Conservation (phyloP, 2,888 invertebrate species). For the Cephus sareptanus region DNA sequence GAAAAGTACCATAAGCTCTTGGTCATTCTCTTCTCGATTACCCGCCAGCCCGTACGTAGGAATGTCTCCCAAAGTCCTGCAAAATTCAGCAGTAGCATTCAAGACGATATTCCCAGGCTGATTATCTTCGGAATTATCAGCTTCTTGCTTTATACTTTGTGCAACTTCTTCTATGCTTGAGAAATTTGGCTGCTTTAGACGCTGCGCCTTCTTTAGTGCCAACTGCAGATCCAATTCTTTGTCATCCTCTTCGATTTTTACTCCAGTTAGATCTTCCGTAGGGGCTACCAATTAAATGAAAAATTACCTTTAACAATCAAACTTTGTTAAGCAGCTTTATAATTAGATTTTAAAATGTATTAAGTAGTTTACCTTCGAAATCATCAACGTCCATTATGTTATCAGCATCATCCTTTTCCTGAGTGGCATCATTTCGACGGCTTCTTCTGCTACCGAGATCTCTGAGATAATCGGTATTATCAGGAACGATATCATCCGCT, state of each 20-base stretch:
- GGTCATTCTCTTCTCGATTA: conserved; percentile 85
- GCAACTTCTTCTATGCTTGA: conserved; percentile 70
- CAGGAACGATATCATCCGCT: conserved; percentile 77
- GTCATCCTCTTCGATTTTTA: conserved; percentile 77
- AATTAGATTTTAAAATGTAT: neutral
- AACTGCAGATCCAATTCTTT: conserved; percentile 76
- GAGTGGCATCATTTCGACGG: conserved; percentile 67
- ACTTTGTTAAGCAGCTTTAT: neutral
- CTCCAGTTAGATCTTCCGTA: conserved; percentile 63
- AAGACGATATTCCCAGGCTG: conserved; percentile 76
- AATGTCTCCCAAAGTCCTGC: conserved; percentile 93
- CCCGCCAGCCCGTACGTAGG: conserved; percentile 94
- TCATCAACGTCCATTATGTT: conserved; percentile 74
- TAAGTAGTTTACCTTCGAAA: conserved; percentile 67
- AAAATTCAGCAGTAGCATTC: conserved; percentile 97
- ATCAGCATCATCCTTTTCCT: conserved; percentile 69
- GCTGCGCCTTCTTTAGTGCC: conserved; percentile 79
- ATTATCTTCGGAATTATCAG: conserved; percentile 40
- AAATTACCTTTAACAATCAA: conserved; percentile 8
- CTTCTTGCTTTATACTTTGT: conserved; percentile 70
- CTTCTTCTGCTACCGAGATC: conserved; percentile 66
- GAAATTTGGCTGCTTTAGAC: conserved; percentile 73
- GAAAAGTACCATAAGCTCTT: conserved; percentile 71
- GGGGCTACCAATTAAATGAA: conserved; percentile 46
- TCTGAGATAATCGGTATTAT: conserved; percentile 56